phyloP scores from a whole-genome alignment of 1,140 invertebrate species.

The Drosophila yakuba region DNA sequence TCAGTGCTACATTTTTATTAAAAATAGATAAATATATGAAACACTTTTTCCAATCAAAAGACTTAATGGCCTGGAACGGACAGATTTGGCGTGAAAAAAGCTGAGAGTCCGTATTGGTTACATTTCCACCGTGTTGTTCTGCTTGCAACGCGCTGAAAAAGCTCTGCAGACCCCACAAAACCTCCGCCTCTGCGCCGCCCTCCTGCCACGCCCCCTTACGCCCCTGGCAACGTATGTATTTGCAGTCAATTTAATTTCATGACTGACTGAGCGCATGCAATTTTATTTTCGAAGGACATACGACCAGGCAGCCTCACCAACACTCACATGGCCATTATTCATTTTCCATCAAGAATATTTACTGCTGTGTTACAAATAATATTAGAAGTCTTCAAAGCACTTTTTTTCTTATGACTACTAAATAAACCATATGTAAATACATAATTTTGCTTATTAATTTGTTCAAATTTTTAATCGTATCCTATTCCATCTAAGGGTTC shows the following conservation, averaged over 20 bases:
- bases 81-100: constrained; percentile 28
- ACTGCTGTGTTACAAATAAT: background rate
- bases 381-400: background rate
- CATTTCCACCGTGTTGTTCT: constrained; percentile 20
- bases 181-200: constrained; percentile 9
- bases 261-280: constrained; percentile 83
- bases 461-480: no score
- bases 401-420: background rate
- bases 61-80: constrained; percentile 11
- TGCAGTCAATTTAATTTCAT: constrained; percentile 85
- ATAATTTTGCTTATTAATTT: no score
- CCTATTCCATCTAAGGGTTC: no score
- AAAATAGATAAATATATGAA: background rate
- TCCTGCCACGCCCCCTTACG: constrained; percentile 1
- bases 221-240: constrained; percentile 63
- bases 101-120: constrained; percentile 12
- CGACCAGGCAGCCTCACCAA: constrained; percentile 35
- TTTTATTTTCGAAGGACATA: constrained; percentile 80
- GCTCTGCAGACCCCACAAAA: constrained; percentile 13
- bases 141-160: constrained; percentile 52
- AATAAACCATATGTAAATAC: background rate
- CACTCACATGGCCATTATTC: constrained; percentile 34
- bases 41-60: constrained; percentile 26
- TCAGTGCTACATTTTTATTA: background rate
- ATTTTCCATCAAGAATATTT: constrained; percentile 11